phyloP scores from a whole-genome alignment of 1,140 invertebrate species.

The Drosophila trapezifrons region DNA sequence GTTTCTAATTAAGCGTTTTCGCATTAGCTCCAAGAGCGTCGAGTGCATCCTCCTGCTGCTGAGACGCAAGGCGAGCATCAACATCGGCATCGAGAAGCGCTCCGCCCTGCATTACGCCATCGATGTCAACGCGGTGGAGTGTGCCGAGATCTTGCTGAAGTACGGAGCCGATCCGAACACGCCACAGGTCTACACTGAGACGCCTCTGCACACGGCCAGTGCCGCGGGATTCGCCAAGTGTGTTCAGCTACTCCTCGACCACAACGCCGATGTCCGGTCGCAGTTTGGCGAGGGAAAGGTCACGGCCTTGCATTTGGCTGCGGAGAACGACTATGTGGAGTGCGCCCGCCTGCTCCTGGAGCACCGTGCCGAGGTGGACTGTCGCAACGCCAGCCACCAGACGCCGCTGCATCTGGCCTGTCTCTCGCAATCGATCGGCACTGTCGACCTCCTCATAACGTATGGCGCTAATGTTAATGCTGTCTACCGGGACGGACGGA shows the following conservation, averaged over 20 bases:
- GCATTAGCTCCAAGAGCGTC: slow-evolving; percentile 85
- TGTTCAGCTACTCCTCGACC: slow-evolving; percentile 88
- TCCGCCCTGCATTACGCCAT: slow-evolving; percentile 91
- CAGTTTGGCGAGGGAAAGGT: slow-evolving; percentile 88
- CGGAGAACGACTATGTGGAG: slow-evolving; percentile 91
- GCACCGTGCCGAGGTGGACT: slow-evolving; percentile 88
- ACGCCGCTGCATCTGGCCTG: slow-evolving; percentile 92
- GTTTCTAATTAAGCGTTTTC: slow-evolving; percentile 9
- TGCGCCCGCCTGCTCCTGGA: slow-evolving; percentile 89
- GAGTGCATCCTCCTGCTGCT: slow-evolving; percentile 87
- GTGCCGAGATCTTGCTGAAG: slow-evolving; percentile 88
- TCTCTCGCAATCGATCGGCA: slow-evolving; percentile 90
- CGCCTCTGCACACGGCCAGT: slow-evolving; percentile 92
- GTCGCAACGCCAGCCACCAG: slow-evolving; percentile 89
- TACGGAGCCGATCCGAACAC: slow-evolving; percentile 90
- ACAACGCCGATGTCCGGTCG: slow-evolving; percentile 91
- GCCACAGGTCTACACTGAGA: slow-evolving; percentile 92
- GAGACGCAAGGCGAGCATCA: slow-evolving; percentile 88
- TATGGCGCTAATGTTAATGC: slow-evolving; percentile 87
- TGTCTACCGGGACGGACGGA: slow-evolving; percentile 89
- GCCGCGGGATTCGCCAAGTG: slow-evolving; percentile 88
- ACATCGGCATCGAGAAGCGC: slow-evolving; percentile 88
- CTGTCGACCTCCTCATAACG: slow-evolving; percentile 88
- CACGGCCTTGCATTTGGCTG: slow-evolving; percentile 91
- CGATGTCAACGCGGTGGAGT: slow-evolving; percentile 88